phyloP scores from a whole-genome alignment of 2,113 vertebrate species.

The Balaeniceps rex region DNA sequence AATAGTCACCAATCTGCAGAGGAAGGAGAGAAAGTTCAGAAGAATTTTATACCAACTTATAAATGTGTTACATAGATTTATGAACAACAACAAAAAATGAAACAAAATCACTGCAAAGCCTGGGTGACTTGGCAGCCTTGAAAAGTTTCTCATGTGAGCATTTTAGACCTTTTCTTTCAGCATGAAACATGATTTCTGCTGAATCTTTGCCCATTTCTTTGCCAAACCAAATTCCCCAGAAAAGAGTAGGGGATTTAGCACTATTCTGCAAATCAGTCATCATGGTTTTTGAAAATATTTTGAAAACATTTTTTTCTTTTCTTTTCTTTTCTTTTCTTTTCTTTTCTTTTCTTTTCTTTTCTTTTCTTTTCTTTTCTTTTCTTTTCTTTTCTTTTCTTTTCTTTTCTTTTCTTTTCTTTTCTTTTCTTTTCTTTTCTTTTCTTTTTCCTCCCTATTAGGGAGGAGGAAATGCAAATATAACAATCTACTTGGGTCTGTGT shows the following conservation, averaged over 20 bases:
- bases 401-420: neutral
- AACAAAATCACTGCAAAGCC: neutral
- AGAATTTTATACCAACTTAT: neutral
- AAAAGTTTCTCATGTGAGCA: neutral
- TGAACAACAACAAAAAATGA: neutral
- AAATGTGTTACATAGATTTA: neutral
- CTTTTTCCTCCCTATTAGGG: neutral
- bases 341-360: neutral
- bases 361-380: neutral
- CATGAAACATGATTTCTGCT: neutral
- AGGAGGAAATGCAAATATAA: neutral
- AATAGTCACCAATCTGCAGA: neutral
- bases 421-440: neutral
- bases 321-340: neutral
- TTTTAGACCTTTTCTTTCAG: neutral
- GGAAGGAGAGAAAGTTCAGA: neutral
- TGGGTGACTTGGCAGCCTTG: neutral
- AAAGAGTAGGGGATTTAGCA: neutral
- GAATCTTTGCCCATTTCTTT: neutral
- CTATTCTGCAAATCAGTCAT: neutral
- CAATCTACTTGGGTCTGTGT: neutral
- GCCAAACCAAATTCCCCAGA: neutral
- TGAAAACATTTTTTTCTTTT: neutral
- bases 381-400: neutral
- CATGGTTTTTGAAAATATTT: neutral